Percentiles rank a stretch among this genome's conserved stretches.
phyloP scores from a whole-genome alignment of 2,888 invertebrate genomes.

The Cotesia congregata region DNA sequence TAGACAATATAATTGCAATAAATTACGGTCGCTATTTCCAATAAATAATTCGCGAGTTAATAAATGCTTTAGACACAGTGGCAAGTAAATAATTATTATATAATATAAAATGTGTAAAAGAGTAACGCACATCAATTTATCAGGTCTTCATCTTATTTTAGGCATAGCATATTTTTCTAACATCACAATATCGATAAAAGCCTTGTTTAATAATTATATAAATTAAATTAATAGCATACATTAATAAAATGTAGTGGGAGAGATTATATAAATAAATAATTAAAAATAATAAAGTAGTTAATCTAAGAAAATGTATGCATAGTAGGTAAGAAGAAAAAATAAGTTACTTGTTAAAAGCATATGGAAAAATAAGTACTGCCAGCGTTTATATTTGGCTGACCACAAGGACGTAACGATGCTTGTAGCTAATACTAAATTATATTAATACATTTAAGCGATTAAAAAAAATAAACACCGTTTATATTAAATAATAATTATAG shows the following conservation, averaged over 20 bases:
- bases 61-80: neutral
- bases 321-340: slow-evolving; percentile 16
- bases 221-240: slow-evolving; percentile 49
- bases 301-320: neutral
- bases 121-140: slow-evolving; percentile 55
- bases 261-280: slow-evolving; percentile 29
- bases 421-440: slow-evolving; percentile 61
- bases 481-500: too few species aligned
- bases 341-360: slow-evolving; percentile 42
- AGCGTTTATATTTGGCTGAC: slow-evolving; percentile 53
- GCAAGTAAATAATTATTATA: slow-evolving; percentile 10
- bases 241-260: slow-evolving; percentile 42
- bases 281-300: neutral
- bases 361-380: slow-evolving; percentile 14
- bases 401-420: slow-evolving; percentile 69
- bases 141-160: slow-evolving; percentile 70
- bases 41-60: neutral
- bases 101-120: slow-evolving; percentile 30
- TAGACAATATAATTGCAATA: slow-evolving; percentile 1
- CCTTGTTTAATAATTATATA: slow-evolving; percentile 49
- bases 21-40: neutral
- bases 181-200: slow-evolving; percentile 67
- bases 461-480: too few species aligned
- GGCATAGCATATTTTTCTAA: slow-evolving; percentile 71
- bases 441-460: too few species aligned